phyloP scores from a whole-genome alignment of 2,113 vertebrate genomes.

The Scortum barcoo region DNA sequence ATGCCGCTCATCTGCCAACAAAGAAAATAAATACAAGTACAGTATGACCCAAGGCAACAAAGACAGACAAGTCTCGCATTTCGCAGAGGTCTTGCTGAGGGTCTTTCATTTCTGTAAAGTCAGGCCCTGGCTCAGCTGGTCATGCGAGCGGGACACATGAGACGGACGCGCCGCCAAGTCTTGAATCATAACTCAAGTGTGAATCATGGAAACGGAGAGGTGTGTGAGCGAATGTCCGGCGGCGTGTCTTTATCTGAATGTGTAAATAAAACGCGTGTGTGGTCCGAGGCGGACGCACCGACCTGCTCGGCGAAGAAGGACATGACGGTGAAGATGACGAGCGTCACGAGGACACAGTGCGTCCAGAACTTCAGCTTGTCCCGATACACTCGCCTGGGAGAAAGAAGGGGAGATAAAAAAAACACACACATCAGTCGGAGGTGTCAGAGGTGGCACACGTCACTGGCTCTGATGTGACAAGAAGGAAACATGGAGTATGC shows the following conservation, averaged over 20 bases:
- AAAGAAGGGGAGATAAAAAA: neutral
- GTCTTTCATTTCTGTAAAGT: conserved; percentile 57
- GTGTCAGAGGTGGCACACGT: neutral
- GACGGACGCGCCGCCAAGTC: conserved; percentile 17
- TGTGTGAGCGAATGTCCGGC: neutral
- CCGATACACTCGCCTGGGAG: conserved; percentile 91
- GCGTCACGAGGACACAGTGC: conserved; percentile 93
- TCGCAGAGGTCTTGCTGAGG: conserved; percentile 11
- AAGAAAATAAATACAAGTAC: conserved; percentile 14
- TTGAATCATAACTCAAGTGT: conserved; percentile 51
- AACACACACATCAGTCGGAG: neutral
- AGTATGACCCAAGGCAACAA: conserved; percentile 30
- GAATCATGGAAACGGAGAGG: conserved; percentile 61
- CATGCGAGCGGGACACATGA: conserved; percentile 47
- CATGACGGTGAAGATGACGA: conserved; percentile 95
- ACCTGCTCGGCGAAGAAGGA: conserved; percentile 99
- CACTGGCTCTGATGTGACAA: conserved; percentile 26
- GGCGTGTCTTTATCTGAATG: conserved; percentile 7
- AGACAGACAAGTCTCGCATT: conserved; percentile 26
- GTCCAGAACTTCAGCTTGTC: conserved; percentile 99
- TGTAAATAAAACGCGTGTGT: conserved; percentile 28
- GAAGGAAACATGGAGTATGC: conserved; percentile 29
- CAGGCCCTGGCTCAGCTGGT: conserved; percentile 31
- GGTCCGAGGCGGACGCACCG: conserved; percentile 51
- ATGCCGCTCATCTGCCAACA: neutral